Base-by-base conservation (phyloP, 2,113 vertebrate genomes). In the Verasper variegatus region DNA sequence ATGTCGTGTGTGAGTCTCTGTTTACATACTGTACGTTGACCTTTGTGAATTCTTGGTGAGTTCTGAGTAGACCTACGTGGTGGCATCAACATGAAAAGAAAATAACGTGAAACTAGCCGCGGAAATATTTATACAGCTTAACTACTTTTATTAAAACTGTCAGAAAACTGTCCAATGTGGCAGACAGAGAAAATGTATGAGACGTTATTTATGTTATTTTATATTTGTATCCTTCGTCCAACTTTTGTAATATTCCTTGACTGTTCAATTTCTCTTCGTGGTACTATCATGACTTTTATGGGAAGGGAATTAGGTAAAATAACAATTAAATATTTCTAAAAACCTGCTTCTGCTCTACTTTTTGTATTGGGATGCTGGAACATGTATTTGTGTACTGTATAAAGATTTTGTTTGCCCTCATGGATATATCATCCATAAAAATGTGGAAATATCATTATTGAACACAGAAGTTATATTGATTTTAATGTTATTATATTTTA, bases 211-310 rank as follows among this genome's bases (percentile, higher is more conserved):
- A 92, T 90, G 68, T 45, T 40, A 40, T 40, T 40, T 40, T 40
- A 40, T 40, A 40, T 95, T 94, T 94, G 69, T 92, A 93, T 87
- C 74, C 85, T 91, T 91, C 74, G 79, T 89, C 76, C 70, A 67
- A 89, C 76, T 91, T 94, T 95, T 94, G 83, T 93, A 92, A 88
- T 88, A 84, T 80, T 86, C 21, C 78, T 85, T 82, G 84, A 73
- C 54, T 70, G 69, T 87, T 92, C 80, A 76, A 51, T 47, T 82
- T 68, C 71, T 82, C 9, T 80, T 69, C 49, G 69, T 88, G 91
- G 90, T 94, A 89, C 84, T 73, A 67, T 88, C 15, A 51, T 80
- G 54, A 72, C 15, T 89, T 87, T 89, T 66, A 55, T 71, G 81
- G 45, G 76, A 80, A 69, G 56, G 74, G 49, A 71, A 77, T 73